Evolutionary conservation across 2,113 vertebrate genomes (phyloP), one percentile per base, ranked within the genome.

Genomic region (Saguinus imperator): DNA sequence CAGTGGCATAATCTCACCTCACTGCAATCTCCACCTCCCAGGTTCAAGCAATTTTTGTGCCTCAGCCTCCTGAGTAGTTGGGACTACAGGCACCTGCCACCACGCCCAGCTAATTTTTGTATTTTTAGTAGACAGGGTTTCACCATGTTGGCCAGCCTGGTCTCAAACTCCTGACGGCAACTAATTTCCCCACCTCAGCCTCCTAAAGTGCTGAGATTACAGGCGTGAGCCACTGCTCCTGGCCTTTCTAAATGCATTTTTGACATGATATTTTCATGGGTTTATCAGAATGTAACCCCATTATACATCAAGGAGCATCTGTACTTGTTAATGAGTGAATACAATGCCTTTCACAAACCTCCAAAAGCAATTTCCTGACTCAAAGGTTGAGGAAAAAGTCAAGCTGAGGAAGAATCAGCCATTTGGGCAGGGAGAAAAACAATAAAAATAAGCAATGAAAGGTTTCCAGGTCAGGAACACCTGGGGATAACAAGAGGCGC

Each of bases 301-400:
- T 4, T 43, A 27, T 76, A 76, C 27, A 25, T 76, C 25, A 76
- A 76, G 43, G 43, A 76, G 25, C 40, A 76, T 29, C 73, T 76
- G 73, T 29, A 45, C 18, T 45, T 50, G 75, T 95, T 93, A 95
- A 68, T 52, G 45, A 92, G 45, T 89, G 95, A 95, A 95, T 23
- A 50, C 92, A 94, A 76, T 48, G 52, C 18, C 48, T 87, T 61
- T 83, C 12, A 6, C 72, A 91, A 40, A 87, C 72, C 57, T 91
- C 80, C 37, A 45, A 45, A 88, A 79, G 68, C 83, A 83, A 87
- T 73, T 52, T 66, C 27, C 57, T 35, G 61, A 70, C 12, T 96
- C 70, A 57, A 20, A 25, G 48, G 50, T 50, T 93, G 66, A 79
- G 43, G 89, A 83, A 89, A 95, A 50, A 73, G 68, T 64, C n/a